A percentile compares a stretch with the other conserved stretches of the same genome.
phyloP scores from a whole-genome alignment of 2,888 invertebrate genomes.

The Phaonia tiefii region DNA sequence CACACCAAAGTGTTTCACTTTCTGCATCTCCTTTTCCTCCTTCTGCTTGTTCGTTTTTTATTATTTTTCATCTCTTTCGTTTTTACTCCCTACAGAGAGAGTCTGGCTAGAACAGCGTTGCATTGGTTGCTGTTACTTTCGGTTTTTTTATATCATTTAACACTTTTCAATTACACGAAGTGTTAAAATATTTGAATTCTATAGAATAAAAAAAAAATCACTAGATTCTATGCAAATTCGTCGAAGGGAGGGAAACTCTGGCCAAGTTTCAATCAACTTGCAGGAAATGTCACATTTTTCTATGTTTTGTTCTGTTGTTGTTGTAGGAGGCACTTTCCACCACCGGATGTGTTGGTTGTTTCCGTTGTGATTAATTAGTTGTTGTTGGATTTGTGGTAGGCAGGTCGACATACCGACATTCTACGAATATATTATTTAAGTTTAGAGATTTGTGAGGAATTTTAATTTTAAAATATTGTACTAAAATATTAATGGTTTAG shows the following conservation, averaged over 20 bases:
- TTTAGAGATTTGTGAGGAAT: background rate
- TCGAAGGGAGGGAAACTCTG: background rate
- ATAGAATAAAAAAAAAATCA: constrained; percentile 16
- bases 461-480: background rate
- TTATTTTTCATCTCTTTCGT: too few relatives aligned
- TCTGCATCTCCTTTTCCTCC: background rate
- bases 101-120: background rate
- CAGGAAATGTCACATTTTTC: constrained; percentile 61
- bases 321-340: constrained; percentile 20
- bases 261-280: constrained; percentile 38
- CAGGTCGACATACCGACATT: background rate
- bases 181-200: constrained; percentile 31
- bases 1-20: background rate
- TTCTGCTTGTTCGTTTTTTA: background rate
- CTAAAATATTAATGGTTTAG: background rate
- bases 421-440: too few relatives aligned
- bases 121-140: background rate
- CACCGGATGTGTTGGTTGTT: constrained; percentile 35
- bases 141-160: constrained; percentile 32
- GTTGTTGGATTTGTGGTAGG: constrained; percentile 1
- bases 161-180: constrained; percentile 26
- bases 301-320: background rate
- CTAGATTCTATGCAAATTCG: background rate
- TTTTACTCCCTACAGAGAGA: background rate
- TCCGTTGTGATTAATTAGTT: constrained; percentile 34